phyloP scores from a whole-genome alignment of 2,113 vertebrate genomes.

The Apaloderma vittatum region DNA sequence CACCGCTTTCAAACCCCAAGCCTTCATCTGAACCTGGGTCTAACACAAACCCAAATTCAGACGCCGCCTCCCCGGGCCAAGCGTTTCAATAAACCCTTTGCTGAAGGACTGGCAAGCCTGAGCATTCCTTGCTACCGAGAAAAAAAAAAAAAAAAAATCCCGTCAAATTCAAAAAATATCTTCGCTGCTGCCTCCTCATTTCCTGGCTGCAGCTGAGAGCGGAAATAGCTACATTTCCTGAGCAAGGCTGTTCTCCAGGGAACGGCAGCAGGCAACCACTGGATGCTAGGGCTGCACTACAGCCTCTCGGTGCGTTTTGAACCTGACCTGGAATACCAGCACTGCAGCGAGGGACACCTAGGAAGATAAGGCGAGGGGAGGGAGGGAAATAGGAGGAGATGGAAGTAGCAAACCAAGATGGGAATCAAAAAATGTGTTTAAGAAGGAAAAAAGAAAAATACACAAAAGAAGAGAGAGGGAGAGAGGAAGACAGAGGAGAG shows the following conservation, averaged over 20 bases:
- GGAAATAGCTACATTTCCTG: conserved; percentile 75
- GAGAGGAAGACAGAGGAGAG: background rate
- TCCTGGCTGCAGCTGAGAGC: conserved; percentile 56
- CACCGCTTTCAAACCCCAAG: background rate
- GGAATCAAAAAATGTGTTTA: background rate
- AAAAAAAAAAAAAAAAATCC: background rate
- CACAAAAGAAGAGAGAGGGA: no score
- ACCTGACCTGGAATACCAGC: background rate
- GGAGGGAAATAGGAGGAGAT: background rate
- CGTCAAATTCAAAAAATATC: conserved; percentile 44
- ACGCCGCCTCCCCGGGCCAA: no score
- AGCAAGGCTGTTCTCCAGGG: conserved; percentile 63
- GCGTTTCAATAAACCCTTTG: background rate
- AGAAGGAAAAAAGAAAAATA: background rate
- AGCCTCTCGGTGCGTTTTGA: background rate
- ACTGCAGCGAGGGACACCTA: background rate
- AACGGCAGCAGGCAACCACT: background rate
- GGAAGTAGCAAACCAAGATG: background rate
- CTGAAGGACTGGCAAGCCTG: background rate
- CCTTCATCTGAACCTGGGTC: background rate
- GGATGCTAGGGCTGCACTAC: background rate
- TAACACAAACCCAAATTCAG: background rate
- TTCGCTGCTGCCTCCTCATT: conserved; percentile 60
- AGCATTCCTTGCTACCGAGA: background rate
- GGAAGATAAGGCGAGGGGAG: background rate